A percentile compares a stretch with the other conserved stretches of the same genome.
Conservation (phyloP, 2,797 vertebrate species). For the Gallirallus australis region DNA sequence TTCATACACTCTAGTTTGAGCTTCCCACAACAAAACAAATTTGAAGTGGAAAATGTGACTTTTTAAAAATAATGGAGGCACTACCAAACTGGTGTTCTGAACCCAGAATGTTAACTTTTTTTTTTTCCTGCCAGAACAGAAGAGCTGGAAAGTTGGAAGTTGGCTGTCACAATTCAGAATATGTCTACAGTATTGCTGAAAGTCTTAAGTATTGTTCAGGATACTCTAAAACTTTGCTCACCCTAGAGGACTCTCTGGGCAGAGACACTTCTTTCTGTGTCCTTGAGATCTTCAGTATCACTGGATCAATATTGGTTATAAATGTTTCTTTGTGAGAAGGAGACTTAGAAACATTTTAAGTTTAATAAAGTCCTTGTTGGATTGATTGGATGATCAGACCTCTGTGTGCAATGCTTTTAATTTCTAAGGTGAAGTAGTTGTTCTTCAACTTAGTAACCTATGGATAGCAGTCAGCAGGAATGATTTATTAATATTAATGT, state of each 20-base stretch:
- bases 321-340: not conserved
- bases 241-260: not conserved
- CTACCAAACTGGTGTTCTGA: not conserved
- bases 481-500: conserved; percentile 58
- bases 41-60: not conserved
- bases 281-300: not conserved
- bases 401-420: not conserved
- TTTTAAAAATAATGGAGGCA: not conserved
- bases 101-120: not conserved
- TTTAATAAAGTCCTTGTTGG: not conserved
- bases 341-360: not conserved
- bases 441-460: conserved; percentile 6
- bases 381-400: not conserved
- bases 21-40: not conserved
- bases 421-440: not conserved
- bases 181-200: not conserved
- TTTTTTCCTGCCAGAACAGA: not conserved
- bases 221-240: not conserved
- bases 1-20: not conserved
- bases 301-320: not conserved
- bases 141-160: not conserved
- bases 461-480: not conserved
- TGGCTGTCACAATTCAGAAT: not conserved
- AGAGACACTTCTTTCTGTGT: not conserved
- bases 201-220: not conserved